Base-by-base conservation (phyloP, 30 jellyfish, hydroid and myxozoan species). In the Hydractinia echinata region DNA sequence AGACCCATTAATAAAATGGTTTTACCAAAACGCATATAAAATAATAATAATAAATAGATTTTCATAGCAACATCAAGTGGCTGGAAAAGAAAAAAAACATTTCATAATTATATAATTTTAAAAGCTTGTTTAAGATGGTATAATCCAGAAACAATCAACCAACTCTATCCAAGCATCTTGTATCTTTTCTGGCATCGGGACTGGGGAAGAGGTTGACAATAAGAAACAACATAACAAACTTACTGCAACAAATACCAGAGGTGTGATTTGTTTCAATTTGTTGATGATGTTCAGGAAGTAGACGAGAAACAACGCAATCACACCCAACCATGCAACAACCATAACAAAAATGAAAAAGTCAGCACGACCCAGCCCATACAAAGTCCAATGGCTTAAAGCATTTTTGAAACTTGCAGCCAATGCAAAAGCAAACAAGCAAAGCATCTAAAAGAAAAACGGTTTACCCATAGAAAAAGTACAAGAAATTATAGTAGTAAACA, bases 391-490 rank as follows among this genome's bases (percentile, higher is more conserved):
- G 4, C 39, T 51, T 51, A 64, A n/a, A n/a, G 19, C 74, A 64
- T 64, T 13, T 51, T n/a, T 51, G 18, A 64, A 64, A 13, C 74
- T 64, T 7, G 74, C 9, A 6, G 74, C 16, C 8, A 64, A 64
- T 6, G 74, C 74, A 64, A 64, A 64, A 7, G 74, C 74, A 64
- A 64, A 64, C 39, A 64, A 64, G 39, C 74, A 64, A 64, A 64
- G 74, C 74, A 64, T 7, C 74, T 64, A 64, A 64, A 64, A 0
- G 39, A 64, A 13, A 64, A 64, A 6, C 0, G 39, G n/a, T n/a
- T n/a, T 11, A 58, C 15, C 44, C 44, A 30, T 30, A 30, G 44
- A 30, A 30, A 30, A 30, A 30, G 44, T 30, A 30, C 44, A 30
- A 30, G 44, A 30, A 2, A 30, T 30, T 30, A 30, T 30, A 30